A percentile compares a stretch with the other conserved stretches of the same genome.
Conservation (phyloP, 2,113 vertebrate species). For the Callipepla californica region DNA sequence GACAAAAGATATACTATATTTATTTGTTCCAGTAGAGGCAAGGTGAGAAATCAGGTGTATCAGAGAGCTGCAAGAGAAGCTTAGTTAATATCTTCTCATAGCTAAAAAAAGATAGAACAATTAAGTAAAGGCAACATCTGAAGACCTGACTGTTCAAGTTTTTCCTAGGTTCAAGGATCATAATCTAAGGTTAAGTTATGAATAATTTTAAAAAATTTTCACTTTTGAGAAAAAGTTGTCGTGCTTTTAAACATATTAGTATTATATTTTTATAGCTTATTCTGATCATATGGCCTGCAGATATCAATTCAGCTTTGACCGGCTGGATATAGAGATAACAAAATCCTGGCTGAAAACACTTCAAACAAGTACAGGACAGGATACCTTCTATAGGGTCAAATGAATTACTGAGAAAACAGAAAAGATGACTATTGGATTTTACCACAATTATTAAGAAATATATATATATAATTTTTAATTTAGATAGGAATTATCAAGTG, state of each 20-base stretch:
- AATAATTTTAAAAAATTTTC: background rate
- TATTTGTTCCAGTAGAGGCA: background rate
- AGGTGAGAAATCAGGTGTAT: background rate
- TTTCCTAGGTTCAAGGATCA: background rate
- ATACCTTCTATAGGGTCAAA: background rate
- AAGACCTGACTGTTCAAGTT: background rate
- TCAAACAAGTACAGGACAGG: background rate
- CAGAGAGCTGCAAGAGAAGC: background rate
- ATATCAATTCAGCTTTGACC: background rate
- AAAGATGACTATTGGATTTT: background rate
- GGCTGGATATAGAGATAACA: background rate
- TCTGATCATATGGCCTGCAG: background rate
- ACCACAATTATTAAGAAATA: fast-evolving
- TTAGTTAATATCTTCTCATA: background rate
- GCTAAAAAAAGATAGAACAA: background rate
- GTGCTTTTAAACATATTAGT: background rate
- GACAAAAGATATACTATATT: background rate
- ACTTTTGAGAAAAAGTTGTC: background rate
- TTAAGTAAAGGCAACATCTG: background rate
- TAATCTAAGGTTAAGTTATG: background rate
- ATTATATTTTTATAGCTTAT: background rate
- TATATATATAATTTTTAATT: too few species aligned
- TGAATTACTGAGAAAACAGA: background rate
- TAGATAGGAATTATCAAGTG: background rate
- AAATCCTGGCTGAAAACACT: background rate